Evolutionary conservation across 2,797 vertebrate genomes (phyloP).

Genomic region (Odontamblyopus rebecca): DNA sequence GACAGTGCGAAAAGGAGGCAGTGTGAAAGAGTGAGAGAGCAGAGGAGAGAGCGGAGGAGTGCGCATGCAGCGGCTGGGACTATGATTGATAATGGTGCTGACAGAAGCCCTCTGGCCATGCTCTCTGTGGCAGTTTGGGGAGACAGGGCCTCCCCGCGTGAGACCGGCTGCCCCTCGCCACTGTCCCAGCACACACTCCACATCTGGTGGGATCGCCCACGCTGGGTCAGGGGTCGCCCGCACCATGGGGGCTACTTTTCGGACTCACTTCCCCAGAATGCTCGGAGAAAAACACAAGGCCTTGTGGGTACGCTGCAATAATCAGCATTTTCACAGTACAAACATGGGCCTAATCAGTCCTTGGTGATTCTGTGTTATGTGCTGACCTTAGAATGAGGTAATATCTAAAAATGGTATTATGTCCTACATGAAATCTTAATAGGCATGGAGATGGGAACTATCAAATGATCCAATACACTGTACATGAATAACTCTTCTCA

Average conservation of each 20-base stretch:
- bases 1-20: slow-evolving; percentile 66
- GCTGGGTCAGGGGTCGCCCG: slow-evolving; percentile 71
- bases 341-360: slow-evolving; percentile 66
- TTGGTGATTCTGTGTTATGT: slow-evolving; percentile 43
- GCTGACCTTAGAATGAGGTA: slow-evolving; percentile 55
- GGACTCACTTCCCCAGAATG: slow-evolving; percentile 75
- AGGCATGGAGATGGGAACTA: neutral
- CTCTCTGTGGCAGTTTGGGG: slow-evolving; percentile 81
- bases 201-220: slow-evolving; percentile 82
- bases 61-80: slow-evolving; percentile 56
- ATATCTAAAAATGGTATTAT: slow-evolving; percentile 17
- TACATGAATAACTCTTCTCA: neutral
- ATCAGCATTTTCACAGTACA: slow-evolving; percentile 71
- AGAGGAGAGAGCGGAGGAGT: slow-evolving; percentile 47
- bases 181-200: slow-evolving; percentile 80
- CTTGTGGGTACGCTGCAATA: slow-evolving; percentile 60
- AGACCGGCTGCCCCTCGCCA: slow-evolving; percentile 77
- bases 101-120: slow-evolving; percentile 81
- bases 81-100: slow-evolving; percentile 82
- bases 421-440: slow-evolving; percentile 40
- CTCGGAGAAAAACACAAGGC: slow-evolving; percentile 68
- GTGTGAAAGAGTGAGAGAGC: slow-evolving; percentile 56
- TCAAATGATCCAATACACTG: neutral
- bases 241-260: slow-evolving; percentile 73
- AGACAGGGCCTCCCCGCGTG: slow-evolving; percentile 78